These are phyloP conservation scores for Buphagus erythrorhynchus DNA, from an alignment of 2,797 vertebrate species.

Conservation along the genomic window DNA sequence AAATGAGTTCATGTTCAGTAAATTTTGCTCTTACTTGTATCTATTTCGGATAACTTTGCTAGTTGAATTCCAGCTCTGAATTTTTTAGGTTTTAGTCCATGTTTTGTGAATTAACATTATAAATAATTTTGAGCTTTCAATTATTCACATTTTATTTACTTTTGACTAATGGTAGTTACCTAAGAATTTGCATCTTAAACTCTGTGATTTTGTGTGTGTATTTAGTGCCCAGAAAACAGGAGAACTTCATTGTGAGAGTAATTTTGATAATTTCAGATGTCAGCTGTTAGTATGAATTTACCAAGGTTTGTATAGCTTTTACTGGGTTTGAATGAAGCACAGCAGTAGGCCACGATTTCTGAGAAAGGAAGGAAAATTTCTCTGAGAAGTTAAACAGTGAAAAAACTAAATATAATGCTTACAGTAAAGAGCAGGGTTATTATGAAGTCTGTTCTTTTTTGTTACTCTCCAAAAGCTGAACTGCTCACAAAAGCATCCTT, in stretches of 20 bases:
- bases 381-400: background rate
- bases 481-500: background rate
- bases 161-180: background rate
- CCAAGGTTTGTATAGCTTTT: slow-evolving; percentile 27
- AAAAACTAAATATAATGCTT: background rate
- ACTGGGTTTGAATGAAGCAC: background rate
- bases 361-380: background rate
- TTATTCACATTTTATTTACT: background rate
- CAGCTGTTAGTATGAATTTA: slow-evolving; percentile 15
- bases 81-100: background rate
- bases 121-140: background rate
- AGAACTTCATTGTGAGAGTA: background rate
- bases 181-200: background rate
- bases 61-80: background rate
- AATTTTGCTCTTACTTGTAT: background rate
- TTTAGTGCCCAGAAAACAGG: background rate
- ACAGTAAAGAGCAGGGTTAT: background rate
- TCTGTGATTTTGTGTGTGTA: background rate
- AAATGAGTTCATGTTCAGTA: background rate
- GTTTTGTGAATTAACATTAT: background rate
- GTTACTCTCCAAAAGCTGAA: background rate
- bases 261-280: background rate
- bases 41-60: slow-evolving; percentile 54
- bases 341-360: background rate
- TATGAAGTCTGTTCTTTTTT: background rate